Percentiles rank a stretch among this genome's conserved stretches.
phyloP scores from a whole-genome alignment of 2,797 vertebrate species.

The Leptodactylus fallax region DNA sequence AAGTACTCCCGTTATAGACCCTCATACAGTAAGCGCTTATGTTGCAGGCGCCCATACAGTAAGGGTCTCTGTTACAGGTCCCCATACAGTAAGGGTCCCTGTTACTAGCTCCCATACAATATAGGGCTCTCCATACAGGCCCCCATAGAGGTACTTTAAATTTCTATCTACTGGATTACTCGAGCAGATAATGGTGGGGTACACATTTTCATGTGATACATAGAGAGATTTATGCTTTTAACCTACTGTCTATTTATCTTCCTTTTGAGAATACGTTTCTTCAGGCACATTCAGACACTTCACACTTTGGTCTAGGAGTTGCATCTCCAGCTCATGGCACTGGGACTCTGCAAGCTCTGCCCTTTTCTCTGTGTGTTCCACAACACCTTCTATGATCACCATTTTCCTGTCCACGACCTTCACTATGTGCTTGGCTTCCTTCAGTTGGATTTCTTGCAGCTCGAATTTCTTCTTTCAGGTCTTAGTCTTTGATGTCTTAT shows the following conservation, averaged over 20 bases:
- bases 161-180: too few species aligned
- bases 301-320: constrained; percentile 89
- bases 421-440: constrained; percentile 97
- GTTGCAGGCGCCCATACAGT: too few species aligned
- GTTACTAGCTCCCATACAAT: too few species aligned
- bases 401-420: constrained; percentile 93
- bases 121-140: too few species aligned
- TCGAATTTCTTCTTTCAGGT: constrained; percentile 98
- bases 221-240: too few species aligned
- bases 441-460: constrained; percentile 97
- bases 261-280: constrained; percentile 92
- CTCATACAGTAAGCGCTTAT: too few species aligned
- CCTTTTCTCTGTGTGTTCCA: constrained; percentile 89
- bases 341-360: constrained; percentile 88
- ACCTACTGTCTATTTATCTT: constrained; percentile 93
- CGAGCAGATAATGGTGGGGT: too few species aligned
- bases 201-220: too few species aligned
- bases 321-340: constrained; percentile 86
- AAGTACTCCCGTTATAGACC: too few species aligned
- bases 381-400: constrained; percentile 88
- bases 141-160: too few species aligned
- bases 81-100: too few species aligned
- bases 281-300: constrained; percentile 90
- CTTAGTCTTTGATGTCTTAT: constrained; percentile 98
- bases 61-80: too few species aligned